These are phyloP conservation scores for Alentia gelatinosa DNA, from an alignment of 2,888 invertebrate genomes.

Conservation along the genomic window DNA sequence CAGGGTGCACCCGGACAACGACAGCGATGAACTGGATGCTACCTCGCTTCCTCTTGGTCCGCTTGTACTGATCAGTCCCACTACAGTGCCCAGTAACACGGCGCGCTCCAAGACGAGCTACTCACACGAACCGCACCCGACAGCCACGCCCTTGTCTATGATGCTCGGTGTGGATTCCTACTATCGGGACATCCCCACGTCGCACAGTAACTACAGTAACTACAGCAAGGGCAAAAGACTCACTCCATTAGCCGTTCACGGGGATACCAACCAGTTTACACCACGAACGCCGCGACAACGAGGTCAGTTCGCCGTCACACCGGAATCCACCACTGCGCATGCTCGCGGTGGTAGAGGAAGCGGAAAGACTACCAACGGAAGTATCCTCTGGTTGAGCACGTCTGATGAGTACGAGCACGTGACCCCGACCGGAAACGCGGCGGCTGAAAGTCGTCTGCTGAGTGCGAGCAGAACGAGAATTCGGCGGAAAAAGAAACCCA, in stretches of 20 bases:
- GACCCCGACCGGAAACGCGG: neutral
- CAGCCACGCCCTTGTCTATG: neutral
- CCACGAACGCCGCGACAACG: neutral
- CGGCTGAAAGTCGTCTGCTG: neutral
- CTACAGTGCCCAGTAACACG: neutral
- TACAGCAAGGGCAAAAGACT: neutral
- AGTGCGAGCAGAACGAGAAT: neutral
- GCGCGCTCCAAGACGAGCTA: neutral
- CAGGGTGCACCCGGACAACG: neutral
- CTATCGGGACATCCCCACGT: neutral
- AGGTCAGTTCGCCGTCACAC: neutral
- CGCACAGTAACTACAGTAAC: constrained; percentile 35
- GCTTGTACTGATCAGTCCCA: neutral
- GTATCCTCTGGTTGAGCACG: neutral
- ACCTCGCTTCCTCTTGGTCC: neutral
- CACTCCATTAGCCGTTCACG: neutral
- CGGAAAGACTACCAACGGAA: neutral
- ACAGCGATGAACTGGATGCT: constrained; percentile 4
- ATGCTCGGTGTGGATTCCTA: neutral
- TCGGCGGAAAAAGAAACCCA: neutral
- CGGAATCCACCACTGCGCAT: neutral
- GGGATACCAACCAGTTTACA: neutral
- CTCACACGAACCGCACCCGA: neutral
- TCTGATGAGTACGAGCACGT: constrained; percentile 38
- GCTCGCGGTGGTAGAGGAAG: neutral